A percentile compares a stretch with the other conserved stretches of the same genome.
Evolutionary conservation across 2,888 invertebrate species (phyloP).

Genomic region (Selenia dentaria): DNA sequence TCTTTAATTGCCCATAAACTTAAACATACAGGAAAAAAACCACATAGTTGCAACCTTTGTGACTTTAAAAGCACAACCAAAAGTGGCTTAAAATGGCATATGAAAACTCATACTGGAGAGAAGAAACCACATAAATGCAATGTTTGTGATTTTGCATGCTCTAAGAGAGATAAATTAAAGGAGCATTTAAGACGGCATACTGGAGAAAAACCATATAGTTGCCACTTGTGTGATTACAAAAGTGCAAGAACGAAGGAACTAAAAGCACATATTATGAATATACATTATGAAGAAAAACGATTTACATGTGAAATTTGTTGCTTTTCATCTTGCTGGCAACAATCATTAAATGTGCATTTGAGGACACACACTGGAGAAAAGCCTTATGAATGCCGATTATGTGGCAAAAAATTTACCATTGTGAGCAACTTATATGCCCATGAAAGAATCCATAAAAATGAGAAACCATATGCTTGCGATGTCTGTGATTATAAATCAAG

Average conservation of each 20-base stretch:
- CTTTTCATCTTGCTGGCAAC: too few relatives aligned
- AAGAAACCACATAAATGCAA: background rate
- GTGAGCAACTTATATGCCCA: background rate
- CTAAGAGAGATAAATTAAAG: background rate
- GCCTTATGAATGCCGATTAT: background rate
- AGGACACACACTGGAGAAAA: background rate
- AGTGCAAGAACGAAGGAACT: too few relatives aligned
- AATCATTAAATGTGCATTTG: background rate
- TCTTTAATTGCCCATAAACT: background rate
- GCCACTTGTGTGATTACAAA: too few relatives aligned
- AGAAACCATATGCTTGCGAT: background rate
- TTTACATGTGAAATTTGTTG: too few relatives aligned
- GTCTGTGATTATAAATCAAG: background rate
- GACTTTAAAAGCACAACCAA: background rate
- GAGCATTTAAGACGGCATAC: too few relatives aligned
- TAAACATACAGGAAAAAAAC: background rate
- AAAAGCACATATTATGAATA: too few relatives aligned
- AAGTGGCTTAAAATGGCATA: background rate
- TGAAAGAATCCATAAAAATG: background rate
- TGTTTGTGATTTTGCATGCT: background rate
- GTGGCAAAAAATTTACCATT: background rate
- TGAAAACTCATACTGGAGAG: background rate
- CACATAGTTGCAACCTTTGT: background rate
- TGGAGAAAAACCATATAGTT: too few relatives aligned
- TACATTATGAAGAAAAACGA: too few relatives aligned